These are phyloP conservation scores for Anguilla marmorata DNA, from an alignment of 2,797 vertebrate genomes.

Conservation along the genomic window DNA sequence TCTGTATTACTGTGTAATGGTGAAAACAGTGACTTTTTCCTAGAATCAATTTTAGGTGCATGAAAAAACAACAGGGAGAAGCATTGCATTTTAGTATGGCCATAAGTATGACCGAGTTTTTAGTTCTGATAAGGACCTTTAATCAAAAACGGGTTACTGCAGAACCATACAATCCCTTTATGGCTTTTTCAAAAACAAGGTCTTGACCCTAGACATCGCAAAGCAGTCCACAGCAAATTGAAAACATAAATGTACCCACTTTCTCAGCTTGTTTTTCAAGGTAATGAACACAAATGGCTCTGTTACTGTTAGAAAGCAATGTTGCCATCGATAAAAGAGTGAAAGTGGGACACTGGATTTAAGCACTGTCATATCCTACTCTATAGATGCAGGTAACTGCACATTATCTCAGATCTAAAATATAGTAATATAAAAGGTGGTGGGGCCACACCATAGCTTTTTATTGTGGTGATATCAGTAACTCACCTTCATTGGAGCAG, in stretches of 20 bases:
- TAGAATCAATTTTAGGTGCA: background rate
- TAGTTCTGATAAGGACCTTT: constrained; percentile 73
- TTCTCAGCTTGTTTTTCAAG: constrained; percentile 67
- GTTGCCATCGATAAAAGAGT: constrained; percentile 49
- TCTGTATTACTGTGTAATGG: background rate
- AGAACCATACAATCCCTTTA: constrained; percentile 65
- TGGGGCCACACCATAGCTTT: background rate
- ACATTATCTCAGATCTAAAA: background rate
- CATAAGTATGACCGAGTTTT: constrained; percentile 35
- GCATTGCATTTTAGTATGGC: constrained; percentile 45
- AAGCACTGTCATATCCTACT: constrained; percentile 35
- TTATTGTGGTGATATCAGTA: background rate
- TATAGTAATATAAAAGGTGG: background rate
- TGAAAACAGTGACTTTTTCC: background rate
- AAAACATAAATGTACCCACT: constrained; percentile 79
- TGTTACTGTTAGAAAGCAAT: constrained; percentile 57
- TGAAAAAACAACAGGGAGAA: background rate
- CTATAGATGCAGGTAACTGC: constrained; percentile 37
- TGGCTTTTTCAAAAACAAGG: constrained; percentile 76
- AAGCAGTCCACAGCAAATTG: constrained; percentile 79
- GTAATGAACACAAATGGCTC: constrained; percentile 81
- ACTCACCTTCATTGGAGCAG: background rate
- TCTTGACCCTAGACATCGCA: constrained; percentile 81
- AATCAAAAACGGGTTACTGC: constrained; percentile 69
- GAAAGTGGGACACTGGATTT: constrained; percentile 43